These are phyloP conservation scores for Cerastis rubricosa DNA, from an alignment of 2,888 invertebrate species.

Conservation along the genomic window DNA sequence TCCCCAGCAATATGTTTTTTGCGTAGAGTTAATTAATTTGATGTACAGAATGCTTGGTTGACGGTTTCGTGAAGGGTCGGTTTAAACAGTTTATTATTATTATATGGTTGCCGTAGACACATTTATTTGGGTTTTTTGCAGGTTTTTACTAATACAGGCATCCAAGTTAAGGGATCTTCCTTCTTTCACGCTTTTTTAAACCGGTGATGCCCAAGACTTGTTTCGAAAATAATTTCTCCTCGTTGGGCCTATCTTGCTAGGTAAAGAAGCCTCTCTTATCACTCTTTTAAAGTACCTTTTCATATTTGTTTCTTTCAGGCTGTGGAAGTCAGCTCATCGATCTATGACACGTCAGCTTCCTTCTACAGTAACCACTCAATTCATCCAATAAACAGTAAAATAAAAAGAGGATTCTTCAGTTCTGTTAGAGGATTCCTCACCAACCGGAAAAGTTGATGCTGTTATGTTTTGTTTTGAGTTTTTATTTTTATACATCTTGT, in stretches of 20 bases:
- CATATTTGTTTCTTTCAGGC: slow-evolving; percentile 72
- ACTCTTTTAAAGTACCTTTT: background rate
- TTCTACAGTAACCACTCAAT: slow-evolving; percentile 85
- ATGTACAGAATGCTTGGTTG: too few relatives aligned
- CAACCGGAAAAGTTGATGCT: slow-evolving; percentile 73
- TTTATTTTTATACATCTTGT: slow-evolving; percentile 53
- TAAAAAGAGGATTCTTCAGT: slow-evolving; percentile 82
- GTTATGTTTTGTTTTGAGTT: slow-evolving; percentile 44
- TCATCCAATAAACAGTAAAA: slow-evolving; percentile 75
- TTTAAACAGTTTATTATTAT: too few relatives aligned
- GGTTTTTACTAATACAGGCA: background rate
- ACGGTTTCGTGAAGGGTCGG: too few relatives aligned
- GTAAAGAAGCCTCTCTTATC: background rate
- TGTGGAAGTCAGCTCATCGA: slow-evolving; percentile 82
- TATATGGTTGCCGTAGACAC: background rate
- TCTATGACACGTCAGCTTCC: slow-evolving; percentile 85
- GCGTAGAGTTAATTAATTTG: too few relatives aligned
- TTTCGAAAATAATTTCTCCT: background rate
- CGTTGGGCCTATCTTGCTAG: background rate
- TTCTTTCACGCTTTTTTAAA: background rate
- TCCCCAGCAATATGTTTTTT: too few relatives aligned
- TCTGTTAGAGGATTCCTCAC: slow-evolving; percentile 82
- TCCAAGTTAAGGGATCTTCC: background rate
- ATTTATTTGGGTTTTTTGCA: background rate
- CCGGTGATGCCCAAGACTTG: background rate